Base-by-base conservation (phyloP, 2,113 vertebrate species). In the Pseudopipra pipra region DNA sequence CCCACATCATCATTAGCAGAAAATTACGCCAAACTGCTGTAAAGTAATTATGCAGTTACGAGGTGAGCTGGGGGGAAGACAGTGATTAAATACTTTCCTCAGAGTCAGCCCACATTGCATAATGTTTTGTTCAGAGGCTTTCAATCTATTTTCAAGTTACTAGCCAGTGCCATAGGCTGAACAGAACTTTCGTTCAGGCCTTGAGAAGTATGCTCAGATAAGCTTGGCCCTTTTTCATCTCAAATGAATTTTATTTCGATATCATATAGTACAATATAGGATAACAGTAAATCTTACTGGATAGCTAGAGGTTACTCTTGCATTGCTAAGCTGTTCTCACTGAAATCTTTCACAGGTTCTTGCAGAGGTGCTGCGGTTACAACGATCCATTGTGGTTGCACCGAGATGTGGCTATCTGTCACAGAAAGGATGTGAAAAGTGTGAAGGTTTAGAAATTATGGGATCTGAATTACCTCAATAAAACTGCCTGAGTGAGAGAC, bases 51-150 rank as follows among this genome's bases (percentile, higher is more conserved):
- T 4, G 11, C 1, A 3, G 81, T 74, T 93, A 71, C 80, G 70
- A 93, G 77, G 87, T 82, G 70, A 79, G 78, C 88, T 81, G 41
- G 46, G 43, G 92, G 73, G 66, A 89, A 89, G 83, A 63, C 75
- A 30, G 39, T 89, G 74, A 94, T 87, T 87, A 90, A 92, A 78
- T 21, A 61, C 46, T 54, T 73, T 46, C 27, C 33, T 28, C n/a
- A 59, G 47, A 73, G 63, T 52, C 61, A 87, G 89, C n/a, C 35
- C 28, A 71, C 47, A 52, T 18, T 9, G 31, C 41, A 33, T 43
- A 47, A 61, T 28, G 49, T n/a, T 83, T 83, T 70, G 12, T 51
- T 77, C 68, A 85, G 58, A 85, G 71, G 49, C 24, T 78, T 85
- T 95, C 47, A 52, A 3, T 35, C 54, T 73, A 12, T 79, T 94